Evolutionary conservation across 2,113 vertebrate species (phyloP).

Genomic region (Ahaetulla prasina): DNA sequence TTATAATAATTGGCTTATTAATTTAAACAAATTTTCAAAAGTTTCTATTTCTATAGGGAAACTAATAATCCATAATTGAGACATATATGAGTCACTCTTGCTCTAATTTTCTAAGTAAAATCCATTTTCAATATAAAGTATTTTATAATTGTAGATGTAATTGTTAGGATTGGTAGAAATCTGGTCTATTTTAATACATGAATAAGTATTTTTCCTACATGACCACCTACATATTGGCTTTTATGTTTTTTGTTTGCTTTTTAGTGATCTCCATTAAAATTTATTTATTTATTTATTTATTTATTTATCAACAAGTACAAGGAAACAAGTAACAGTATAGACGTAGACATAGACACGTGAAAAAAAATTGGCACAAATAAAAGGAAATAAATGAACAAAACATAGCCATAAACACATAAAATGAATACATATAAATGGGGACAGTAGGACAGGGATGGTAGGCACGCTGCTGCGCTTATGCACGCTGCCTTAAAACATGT

Average conservation of each 20-base stretch:
- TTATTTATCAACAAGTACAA: too few species aligned
- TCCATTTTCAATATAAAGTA: background rate
- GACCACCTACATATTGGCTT: background rate
- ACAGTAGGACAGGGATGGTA: too few species aligned
- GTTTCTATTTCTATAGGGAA: background rate
- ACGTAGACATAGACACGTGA: too few species aligned
- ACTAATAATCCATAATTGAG: background rate
- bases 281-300: too few species aligned
- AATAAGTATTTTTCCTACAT: background rate
- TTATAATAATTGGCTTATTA: background rate
- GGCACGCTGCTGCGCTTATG: too few species aligned
- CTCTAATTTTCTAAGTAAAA: background rate
- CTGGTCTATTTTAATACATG: background rate
- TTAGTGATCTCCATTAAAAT: background rate
- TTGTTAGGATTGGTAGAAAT: background rate
- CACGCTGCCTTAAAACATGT: too few species aligned
- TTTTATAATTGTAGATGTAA: background rate
- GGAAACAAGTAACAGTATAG: too few species aligned
- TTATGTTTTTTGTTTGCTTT: background rate
- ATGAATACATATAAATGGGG: too few species aligned
- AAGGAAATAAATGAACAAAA: too few species aligned
- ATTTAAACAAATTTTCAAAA: background rate
- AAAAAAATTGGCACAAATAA: too few species aligned
- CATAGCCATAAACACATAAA: too few species aligned
- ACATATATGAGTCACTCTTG: background rate